Percentiles rank a stretch among this genome's conserved stretches.
These are phyloP conservation scores for Chaetophractus vellerosus DNA, from an alignment of 2,797 vertebrate genomes.

Conservation along the genomic window DNA sequence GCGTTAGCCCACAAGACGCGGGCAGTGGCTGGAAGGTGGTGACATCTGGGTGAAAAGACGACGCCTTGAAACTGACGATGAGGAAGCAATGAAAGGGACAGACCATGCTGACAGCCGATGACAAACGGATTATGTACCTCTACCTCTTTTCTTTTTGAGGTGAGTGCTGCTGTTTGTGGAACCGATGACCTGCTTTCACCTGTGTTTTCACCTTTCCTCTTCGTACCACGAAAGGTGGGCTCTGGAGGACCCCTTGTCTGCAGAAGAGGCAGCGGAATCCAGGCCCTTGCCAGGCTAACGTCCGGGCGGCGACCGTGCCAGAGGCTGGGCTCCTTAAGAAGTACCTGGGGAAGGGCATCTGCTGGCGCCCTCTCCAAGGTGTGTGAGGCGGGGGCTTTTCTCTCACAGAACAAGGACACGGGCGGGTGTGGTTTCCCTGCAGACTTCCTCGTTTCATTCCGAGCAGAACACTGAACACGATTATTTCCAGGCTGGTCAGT, in stretches of 20 bases:
- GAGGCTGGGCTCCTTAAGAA: background rate
- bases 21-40: background rate
- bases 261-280: background rate
- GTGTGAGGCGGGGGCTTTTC: background rate
- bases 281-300: slow-evolving; percentile 11
- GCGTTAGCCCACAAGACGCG: background rate
- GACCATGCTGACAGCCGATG: background rate
- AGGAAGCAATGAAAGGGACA: background rate
- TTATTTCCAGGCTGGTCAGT: background rate
- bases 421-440: background rate
- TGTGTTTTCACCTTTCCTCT: background rate
- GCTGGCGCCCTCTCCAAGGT: background rate
- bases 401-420: background rate
- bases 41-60: background rate
- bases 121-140: background rate
- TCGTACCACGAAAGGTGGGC: background rate
- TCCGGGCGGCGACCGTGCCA: background rate
- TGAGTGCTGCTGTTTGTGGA: background rate
- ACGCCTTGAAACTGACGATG: background rate
- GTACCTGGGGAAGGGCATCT: background rate
- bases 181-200: background rate
- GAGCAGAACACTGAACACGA: background rate
- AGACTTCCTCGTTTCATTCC: background rate
- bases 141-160: background rate
- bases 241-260: slow-evolving; percentile 28